Percentiles rank a stretch among this genome's conserved stretches.
phyloP scores from a whole-genome alignment of 2,797 vertebrate species.

The Stomatorhinus walkeri region DNA sequence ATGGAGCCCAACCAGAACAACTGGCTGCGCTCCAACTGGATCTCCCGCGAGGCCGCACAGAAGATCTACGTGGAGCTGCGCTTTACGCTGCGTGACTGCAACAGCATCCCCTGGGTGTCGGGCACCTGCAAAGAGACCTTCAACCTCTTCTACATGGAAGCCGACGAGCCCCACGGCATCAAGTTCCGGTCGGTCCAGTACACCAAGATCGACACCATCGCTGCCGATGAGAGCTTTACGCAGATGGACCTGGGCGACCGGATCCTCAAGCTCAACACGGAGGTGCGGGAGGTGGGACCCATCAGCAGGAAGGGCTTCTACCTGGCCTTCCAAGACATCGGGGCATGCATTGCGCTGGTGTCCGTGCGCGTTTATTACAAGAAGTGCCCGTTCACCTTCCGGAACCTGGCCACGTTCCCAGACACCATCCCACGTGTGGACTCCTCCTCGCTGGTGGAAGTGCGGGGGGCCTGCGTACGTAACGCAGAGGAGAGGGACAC shows the following conservation, averaged over 20 bases:
- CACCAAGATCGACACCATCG: slow-evolving; percentile 89
- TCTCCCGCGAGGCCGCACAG: slow-evolving; percentile 84
- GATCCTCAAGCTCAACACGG: slow-evolving; percentile 91
- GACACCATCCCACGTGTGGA: slow-evolving; percentile 90
- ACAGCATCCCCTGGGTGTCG: slow-evolving; percentile 90
- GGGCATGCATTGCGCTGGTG: slow-evolving; percentile 87
- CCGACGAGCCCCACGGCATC: slow-evolving; percentile 74
- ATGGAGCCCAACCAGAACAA: slow-evolving; percentile 98
- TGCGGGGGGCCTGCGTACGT: slow-evolving; percentile 85
- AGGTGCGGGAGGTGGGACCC: slow-evolving; percentile 87
- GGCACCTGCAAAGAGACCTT: slow-evolving; percentile 95
- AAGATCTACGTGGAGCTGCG: slow-evolving; percentile 92
- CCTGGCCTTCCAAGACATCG: slow-evolving; percentile 91
- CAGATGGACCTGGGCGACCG: slow-evolving; percentile 94
- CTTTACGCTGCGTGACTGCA: slow-evolving; percentile 90
- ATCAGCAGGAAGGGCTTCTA: slow-evolving; percentile 86
- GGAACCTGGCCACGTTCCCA: slow-evolving; percentile 85
- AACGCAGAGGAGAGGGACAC: slow-evolving; percentile 87
- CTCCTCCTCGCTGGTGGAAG: slow-evolving; percentile 90
- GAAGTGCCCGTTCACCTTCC: slow-evolving; percentile 85
- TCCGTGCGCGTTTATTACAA: slow-evolving; percentile 92
- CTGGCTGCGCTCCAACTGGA: slow-evolving; percentile 93
- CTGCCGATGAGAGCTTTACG: slow-evolving; percentile 91
- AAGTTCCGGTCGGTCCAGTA: slow-evolving; percentile 82
- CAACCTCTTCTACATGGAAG: slow-evolving; percentile 87